Evolutionary conservation across 1,140 invertebrate species (phyloP), one percentile per base, ranked within the genome.

Genomic region (Drosophila erecta): DNA sequence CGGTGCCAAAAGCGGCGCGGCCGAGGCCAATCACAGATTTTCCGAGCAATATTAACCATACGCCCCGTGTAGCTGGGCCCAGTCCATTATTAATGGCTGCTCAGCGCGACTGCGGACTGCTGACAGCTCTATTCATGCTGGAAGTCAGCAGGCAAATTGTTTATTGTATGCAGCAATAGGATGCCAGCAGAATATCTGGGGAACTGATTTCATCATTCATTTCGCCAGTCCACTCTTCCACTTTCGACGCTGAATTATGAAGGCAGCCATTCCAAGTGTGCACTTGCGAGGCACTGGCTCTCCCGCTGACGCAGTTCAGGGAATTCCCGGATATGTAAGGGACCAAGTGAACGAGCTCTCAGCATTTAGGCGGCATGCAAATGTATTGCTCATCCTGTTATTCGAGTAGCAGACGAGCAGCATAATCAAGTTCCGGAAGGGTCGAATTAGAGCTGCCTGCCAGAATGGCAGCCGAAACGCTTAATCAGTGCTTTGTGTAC

Each of bases 151-250:
- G 75, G 57, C 70, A 62, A 76, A 76, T 79, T 85, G 69, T 71
- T 70, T 83, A 83, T 86, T 76, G 70, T 64, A 64, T 81, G 81
- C 60, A 51, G 67, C 76, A 74, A 71, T 75, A 78, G 74, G 76
- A 67, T 87, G 74, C 56, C 64, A 55, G 51, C 8, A 67, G 47
- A 89, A 62, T 79, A 79, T 65, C 83, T 69, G 41, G 79, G 76
- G 79, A 89, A 55, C 74, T 84, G 80, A 83, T 84, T 89, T 67
- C 76, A 87, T 89, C 83, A 84, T 87, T 87, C 67, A 87, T 87
- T 87, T 89, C 66, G 62, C 59, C 24, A 50, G 50, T 40, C 40
- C 51, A 64, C 72, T 85, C 66, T 78, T 81, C 53, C 74, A 74
- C 46, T 77, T 79, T 65, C 62, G 58, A 72, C 75, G 69, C 70